phyloP scores from a whole-genome alignment of 2,888 invertebrate genomes.

The Drosophila lacicola region DNA sequence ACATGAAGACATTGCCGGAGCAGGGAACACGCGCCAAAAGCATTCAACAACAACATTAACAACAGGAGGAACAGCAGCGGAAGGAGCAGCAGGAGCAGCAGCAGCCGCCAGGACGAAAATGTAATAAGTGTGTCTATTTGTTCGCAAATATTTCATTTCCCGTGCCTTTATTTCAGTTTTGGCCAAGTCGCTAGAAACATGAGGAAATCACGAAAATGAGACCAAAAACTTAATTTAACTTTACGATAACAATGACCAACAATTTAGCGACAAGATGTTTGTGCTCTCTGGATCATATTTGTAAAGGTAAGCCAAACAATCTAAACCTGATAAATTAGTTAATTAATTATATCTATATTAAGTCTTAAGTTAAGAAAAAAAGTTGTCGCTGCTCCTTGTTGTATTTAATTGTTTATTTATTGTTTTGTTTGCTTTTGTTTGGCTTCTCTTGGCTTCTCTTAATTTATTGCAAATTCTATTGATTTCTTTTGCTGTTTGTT shows the following conservation, averaged over 20 bases:
- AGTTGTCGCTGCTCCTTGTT: too few species aligned
- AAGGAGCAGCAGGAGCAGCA: neutral
- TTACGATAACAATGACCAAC: slow-evolving; percentile 49
- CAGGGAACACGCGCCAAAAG: slow-evolving; percentile 71
- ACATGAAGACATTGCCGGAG: slow-evolving; percentile 66
- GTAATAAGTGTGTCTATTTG: slow-evolving; percentile 82
- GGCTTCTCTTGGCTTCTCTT: too few species aligned
- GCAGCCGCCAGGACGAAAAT: slow-evolving; percentile 59
- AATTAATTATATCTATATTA: slow-evolving; percentile 2
- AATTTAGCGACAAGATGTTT: slow-evolving; percentile 22
- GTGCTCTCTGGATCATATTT: slow-evolving; percentile 1
- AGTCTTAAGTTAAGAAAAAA: too few species aligned
- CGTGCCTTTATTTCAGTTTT: slow-evolving; percentile 61
- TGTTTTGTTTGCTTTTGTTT: too few species aligned
- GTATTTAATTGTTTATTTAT: too few species aligned
- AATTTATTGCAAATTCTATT: too few species aligned
- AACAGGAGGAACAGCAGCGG: slow-evolving; percentile 19
- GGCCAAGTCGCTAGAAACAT: slow-evolving; percentile 30
- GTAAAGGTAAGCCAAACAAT: neutral
- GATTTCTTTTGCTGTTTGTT: neutral
- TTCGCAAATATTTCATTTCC: slow-evolving; percentile 81
- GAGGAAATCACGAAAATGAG: slow-evolving; percentile 35
- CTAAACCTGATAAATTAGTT: neutral
- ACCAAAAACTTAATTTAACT: slow-evolving; percentile 55
- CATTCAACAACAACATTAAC: slow-evolving; percentile 67